Evolutionary conservation across 2,113 vertebrate genomes (phyloP), one percentile per base, ranked within the genome.

Genomic region (Erythrolamprus reginae): DNA sequence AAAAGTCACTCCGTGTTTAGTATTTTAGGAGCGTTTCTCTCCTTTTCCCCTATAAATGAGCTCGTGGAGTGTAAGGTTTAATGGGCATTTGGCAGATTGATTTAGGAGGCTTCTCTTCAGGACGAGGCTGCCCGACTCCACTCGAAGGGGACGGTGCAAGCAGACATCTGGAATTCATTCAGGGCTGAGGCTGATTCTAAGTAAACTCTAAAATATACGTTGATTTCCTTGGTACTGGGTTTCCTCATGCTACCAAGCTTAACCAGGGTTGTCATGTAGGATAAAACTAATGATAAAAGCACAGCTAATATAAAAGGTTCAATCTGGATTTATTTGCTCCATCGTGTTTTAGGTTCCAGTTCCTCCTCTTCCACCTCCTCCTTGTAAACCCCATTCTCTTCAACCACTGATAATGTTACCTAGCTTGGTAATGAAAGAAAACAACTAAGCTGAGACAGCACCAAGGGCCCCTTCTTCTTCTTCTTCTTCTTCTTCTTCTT

Each of bases 81-180:
- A 91, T 92, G 87, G 90, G 92, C 95, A 93, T 93, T 95, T 95
- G 94, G 92, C 94, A 96, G 94, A 95, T 88, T 97, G 96, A 98
- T 97, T 98, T 98, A 97, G 94, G 95, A 94, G 95, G 93, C 53
- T 0, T 92, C 93, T 95, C 96, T 95, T 93, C 33, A 28, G 96
- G 95, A 95, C 95, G 94, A 93, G 95, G 93, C 95, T 96, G 95
- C 93, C 95, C 92, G 93, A 95, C 94, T 91, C 93, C 90, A 96
- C 93, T 94, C 96, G 93, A 95, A 94, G 93, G 95, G 23, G 15
- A 96, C 96, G 96, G 96, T 96, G 94, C 96, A 96, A 95, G 95
- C 95, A 96, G 97, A 97, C 98, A 98, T 98, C 97, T 98, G 98
- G 97, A 97, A 97, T 94, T 97, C 94, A 97, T 98, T 96, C 94